Base-by-base conservation (phyloP, 2,113 vertebrate genomes). In the Pan paniscus region DNA sequence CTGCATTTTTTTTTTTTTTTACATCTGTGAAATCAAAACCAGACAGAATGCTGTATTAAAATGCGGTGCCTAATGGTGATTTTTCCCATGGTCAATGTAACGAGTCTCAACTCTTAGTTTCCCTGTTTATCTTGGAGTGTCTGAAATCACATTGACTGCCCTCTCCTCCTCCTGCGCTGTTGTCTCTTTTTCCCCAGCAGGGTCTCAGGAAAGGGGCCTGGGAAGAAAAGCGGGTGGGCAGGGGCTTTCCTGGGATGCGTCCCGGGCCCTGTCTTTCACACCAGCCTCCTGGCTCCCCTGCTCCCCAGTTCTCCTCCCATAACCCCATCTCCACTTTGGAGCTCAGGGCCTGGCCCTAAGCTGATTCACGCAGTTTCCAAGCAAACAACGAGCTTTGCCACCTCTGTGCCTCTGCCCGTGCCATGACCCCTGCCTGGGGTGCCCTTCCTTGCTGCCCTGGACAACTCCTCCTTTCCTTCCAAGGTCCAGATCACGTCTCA, bases 11-110 rank as follows among this genome's bases (percentile, higher is more conserved):
- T 91, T 57, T 70, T 68, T 82, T 67, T 94, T 93, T 88, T 68
- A 35, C 90, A 88, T 98, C 94, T 96, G 91, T 90, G 94, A 94
- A 98, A 97, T 98, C 93, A 97, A 96, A 98, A 95, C 96, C 97
- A 98, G 97, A 98, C 96, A 64, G 84, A n/a, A n/a, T 0, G 61
- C 95, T 94, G 90, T 93, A 94, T 97, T 94, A 94, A 90, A 94
- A 95, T 18, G 75, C 88, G 57, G 57, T 18, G 95, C 92, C 82
- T 43, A 20, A 57, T 94, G 96, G 95, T 96, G 55, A 84, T 92
- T 59, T 89, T 90, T 86, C 97, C 96, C 97, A 92, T 40, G 97
- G 90, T 95, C 78, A 59, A 57, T 84, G 78, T 3, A 70, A 27
- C 25, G 12, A 61, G 90, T 46, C 90, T 81, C 38, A 5, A 16